Conservation (phyloP, 1,140 invertebrate species). For the Conopomorpha cramerella region DNA sequence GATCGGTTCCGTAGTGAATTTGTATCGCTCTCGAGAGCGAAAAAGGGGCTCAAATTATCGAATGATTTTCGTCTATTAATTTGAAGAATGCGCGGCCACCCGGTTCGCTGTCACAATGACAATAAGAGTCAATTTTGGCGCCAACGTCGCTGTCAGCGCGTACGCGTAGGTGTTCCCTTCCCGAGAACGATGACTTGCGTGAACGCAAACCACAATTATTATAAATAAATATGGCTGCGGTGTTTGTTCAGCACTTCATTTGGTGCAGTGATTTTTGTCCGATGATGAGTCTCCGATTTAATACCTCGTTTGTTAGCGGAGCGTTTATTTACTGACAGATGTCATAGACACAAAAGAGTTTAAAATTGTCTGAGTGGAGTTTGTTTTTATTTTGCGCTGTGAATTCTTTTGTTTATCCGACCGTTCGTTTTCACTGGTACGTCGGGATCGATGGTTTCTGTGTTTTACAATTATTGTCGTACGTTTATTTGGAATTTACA, state of each 20-base stretch:
- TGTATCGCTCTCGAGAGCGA: no score
- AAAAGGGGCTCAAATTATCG: no score
- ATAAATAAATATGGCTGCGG: conserved; percentile 46
- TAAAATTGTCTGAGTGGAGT: background rate
- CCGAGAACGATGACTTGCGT: conserved; percentile 44
- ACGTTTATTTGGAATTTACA: background rate
- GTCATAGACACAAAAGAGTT: conserved; percentile 4
- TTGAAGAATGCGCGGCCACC: conserved; percentile 31
- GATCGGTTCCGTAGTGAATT: no score
- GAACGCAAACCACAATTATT: conserved; percentile 39
- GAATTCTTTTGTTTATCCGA: no score
- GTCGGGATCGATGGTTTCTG: no score
- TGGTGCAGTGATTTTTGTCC: conserved; percentile 38
- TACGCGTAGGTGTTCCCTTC: conserved; percentile 50
- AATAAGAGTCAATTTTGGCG: conserved; percentile 46
- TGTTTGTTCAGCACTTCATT: conserved; percentile 58
- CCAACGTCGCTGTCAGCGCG: conserved; percentile 10
- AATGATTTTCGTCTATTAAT: no score
- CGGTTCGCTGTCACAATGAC: conserved; percentile 31
- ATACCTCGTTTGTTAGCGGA: conserved; percentile 2
- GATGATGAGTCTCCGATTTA: conserved; percentile 31
- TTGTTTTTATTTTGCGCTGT: background rate
- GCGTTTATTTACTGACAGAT: conserved; percentile 5
- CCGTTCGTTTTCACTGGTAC: no score
- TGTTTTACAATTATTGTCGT: background rate